Evolutionary conservation across 2,797 vertebrate genomes (phyloP).

Genomic region (Euthynnus affinis): DNA sequence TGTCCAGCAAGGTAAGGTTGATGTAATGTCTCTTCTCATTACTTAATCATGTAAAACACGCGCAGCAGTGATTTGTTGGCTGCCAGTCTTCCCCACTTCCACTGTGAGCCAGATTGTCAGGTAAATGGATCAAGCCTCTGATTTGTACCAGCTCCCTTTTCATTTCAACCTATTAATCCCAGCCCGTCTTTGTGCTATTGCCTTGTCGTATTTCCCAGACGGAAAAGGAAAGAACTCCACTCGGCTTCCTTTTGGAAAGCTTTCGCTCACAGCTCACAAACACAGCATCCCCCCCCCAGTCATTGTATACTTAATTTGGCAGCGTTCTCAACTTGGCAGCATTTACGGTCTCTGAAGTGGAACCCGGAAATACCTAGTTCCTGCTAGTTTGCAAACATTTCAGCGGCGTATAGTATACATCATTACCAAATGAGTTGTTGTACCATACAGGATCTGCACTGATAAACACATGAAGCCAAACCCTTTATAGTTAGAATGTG

Average conservation of each 20-base stretch:
- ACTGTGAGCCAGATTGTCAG: constrained; percentile 64
- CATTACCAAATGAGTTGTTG: constrained; percentile 23
- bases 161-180: constrained; percentile 72
- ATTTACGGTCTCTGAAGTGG: constrained; percentile 38
- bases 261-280: constrained; percentile 43
- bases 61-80: constrained; percentile 61
- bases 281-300: constrained; percentile 38
- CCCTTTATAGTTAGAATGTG: not conserved
- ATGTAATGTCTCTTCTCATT: constrained; percentile 44
- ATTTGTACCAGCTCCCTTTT: constrained; percentile 73
- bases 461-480: not conserved
- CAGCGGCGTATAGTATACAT: constrained; percentile 33
- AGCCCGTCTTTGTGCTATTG: constrained; percentile 54
- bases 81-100: constrained; percentile 60
- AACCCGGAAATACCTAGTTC: constrained; percentile 60
- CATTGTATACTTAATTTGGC: constrained; percentile 69
- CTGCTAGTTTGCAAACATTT: constrained; percentile 48
- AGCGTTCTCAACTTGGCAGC: constrained; percentile 53
- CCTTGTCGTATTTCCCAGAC: constrained; percentile 65
- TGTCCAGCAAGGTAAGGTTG: constrained; percentile 6
- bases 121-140: constrained; percentile 73
- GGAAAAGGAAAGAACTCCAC: constrained; percentile 65
- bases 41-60: constrained; percentile 72
- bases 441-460: not conserved
- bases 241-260: constrained; percentile 60